Base-by-base conservation (phyloP, 2,797 vertebrate species). In the Gallirallus australis region DNA sequence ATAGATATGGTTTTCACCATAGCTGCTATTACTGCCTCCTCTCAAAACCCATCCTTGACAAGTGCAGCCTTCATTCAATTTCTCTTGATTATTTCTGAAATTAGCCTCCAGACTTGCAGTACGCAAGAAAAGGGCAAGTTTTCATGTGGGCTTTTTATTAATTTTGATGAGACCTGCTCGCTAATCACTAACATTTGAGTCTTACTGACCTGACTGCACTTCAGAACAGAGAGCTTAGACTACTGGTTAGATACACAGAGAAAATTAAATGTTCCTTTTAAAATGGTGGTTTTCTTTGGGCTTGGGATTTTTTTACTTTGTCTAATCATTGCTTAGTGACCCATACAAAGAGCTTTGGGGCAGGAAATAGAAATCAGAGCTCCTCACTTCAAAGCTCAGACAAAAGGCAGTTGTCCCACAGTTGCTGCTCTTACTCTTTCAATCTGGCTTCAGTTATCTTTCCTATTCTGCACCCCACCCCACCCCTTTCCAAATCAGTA, bases 181-280 rank as follows among this genome's bases (percentile, higher is more conserved):
- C 15, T 33, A 30, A 1, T 19, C 5, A 7, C 7, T 53, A n/a
- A 33, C 1, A 0, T 31, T 78, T 66, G 17, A 45, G 21, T 57
- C 15, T 50, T 70, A 18, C 4, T 54, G 37, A 89, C 52, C 24
- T 61, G 19, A 84, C 17, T 18, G 13, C 16, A 54, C 13, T 47
- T 24, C 8, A 68, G 33, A 54, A 60, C 3, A 47, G 42, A 45
- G 14, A 59, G 11, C 2, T 63, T 69, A 84, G 15, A 30, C 7
- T 30, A 8, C 39, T 75, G 61, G n/a, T 31, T 70, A 83, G 15
- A 47, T 27, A 71, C 9, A 45, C 45, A 72, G 15, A 47, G 45
- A 75, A 89, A 89, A 75, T 42, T 3, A 54, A 53, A 56, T 18
- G 3, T n/a, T 73, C 19, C 13, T 83, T 71, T 52, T 69, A 76